A percentile compares a stretch with the other conserved stretches of the same genome.
Evolutionary conservation across 2,888 invertebrate genomes (phyloP).

Genomic region (Caenorhabditis sp.): DNA sequence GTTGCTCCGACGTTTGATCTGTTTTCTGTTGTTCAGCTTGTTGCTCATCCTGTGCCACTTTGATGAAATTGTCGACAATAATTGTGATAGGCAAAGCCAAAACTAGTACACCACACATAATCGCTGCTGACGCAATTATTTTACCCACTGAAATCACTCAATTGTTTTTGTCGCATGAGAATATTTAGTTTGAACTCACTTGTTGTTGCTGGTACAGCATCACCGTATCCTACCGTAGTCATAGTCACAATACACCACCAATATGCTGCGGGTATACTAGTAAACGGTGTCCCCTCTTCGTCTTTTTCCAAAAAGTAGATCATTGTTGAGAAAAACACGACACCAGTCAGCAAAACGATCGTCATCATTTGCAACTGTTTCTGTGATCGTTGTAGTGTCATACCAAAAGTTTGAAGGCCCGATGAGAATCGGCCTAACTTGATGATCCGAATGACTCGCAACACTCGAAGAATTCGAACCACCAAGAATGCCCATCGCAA

Average conservation of each 20-base stretch:
- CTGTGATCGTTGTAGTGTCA: conserved; percentile 68
- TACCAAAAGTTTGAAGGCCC: conserved; percentile 70
- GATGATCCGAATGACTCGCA: conserved; percentile 68
- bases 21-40: conserved; percentile 64
- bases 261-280: conserved; percentile 70
- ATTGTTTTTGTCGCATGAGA: not conserved
- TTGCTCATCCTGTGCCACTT: conserved; percentile 68
- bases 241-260: conserved; percentile 71
- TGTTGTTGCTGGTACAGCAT: conserved; percentile 67
- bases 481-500: conserved; percentile 70
- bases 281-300: conserved; percentile 68
- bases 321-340: conserved; percentile 71
- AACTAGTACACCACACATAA: conserved; percentile 70
- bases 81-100: conserved; percentile 71
- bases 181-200: conserved; percentile 48
- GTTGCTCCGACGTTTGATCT: conserved; percentile 53
- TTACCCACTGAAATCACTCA: conserved; percentile 60
- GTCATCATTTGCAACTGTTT: conserved; percentile 70
- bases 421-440: conserved; percentile 66
- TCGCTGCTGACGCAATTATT: conserved; percentile 68
- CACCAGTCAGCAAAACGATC: conserved; percentile 69
- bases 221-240: conserved; percentile 70
- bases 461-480: conserved; percentile 68
- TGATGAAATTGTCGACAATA: conserved; percentile 71
- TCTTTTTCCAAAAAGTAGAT: conserved; percentile 70